These are phyloP conservation scores for Lutjanus erythropterus DNA, from an alignment of 2,113 vertebrate genomes.

Conservation along the genomic window DNA sequence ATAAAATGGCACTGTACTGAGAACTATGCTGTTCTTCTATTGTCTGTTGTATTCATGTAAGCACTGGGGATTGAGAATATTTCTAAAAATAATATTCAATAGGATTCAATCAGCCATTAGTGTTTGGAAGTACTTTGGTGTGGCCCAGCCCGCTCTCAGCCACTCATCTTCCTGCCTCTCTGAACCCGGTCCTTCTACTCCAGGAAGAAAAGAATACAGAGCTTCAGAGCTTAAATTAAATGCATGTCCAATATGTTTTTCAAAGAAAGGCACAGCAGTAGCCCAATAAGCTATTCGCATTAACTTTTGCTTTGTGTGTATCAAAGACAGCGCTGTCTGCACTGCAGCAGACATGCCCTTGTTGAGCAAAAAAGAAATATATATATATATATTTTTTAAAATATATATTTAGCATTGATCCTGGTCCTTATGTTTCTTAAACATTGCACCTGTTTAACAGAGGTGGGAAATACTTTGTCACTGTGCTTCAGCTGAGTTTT, in stretches of 20 bases:
- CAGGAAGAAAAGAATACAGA: constrained; percentile 42
- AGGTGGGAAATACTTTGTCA: too few species aligned
- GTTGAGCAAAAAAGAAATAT: constrained; percentile 33
- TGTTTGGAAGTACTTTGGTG: constrained; percentile 50
- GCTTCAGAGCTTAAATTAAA: constrained; percentile 68
- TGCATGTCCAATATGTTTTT: constrained; percentile 72
- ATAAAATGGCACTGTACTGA: not conserved
- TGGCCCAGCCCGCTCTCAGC: constrained; percentile 20
- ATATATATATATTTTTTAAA: not conserved
- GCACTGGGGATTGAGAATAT: not conserved
- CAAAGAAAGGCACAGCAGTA: constrained; percentile 65
- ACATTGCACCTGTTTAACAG: constrained; percentile 18
- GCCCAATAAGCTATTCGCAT: constrained; percentile 66
- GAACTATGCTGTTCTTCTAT: not conserved
- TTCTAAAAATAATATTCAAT: constrained; percentile 26
- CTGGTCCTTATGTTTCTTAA: constrained; percentile 38
- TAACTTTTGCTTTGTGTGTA: constrained; percentile 66
- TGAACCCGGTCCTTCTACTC: constrained; percentile 46
- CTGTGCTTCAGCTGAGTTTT: too few species aligned
- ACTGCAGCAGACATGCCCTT: constrained; percentile 63
- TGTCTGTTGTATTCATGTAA: not conserved
- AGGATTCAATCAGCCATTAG: constrained; percentile 51
- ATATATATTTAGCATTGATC: constrained; percentile 25
- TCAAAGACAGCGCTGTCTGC: constrained; percentile 74
- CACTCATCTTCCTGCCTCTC: constrained; percentile 51